These are phyloP conservation scores for Perca flavescens DNA, from an alignment of 2,113 vertebrate genomes.

Conservation along the genomic window DNA sequence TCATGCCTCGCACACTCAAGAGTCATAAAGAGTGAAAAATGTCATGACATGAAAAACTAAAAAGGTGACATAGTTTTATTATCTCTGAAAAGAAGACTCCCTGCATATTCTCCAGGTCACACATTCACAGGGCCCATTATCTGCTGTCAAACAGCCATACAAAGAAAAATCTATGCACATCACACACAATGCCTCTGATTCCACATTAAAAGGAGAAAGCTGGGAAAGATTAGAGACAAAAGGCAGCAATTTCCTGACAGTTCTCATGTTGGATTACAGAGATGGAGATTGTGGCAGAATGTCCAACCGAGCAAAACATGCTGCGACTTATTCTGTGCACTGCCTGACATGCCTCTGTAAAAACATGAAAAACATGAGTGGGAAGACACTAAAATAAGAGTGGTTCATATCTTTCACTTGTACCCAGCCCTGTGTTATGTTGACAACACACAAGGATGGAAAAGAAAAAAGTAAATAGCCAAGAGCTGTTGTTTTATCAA, in stretches of 20 bases:
- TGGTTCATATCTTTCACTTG: slow-evolving; percentile 19
- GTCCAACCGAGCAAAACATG: slow-evolving; percentile 31
- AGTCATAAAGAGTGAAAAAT: not conserved
- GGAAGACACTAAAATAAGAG: slow-evolving; percentile 38
- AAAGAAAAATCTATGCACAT: slow-evolving; percentile 44
- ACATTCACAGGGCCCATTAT: slow-evolving; percentile 6
- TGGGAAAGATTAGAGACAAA: slow-evolving; percentile 43
- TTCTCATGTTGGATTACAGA: slow-evolving; percentile 37
- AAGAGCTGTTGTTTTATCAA: not conserved
- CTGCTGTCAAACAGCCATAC: slow-evolving; percentile 24
- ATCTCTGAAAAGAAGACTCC: slow-evolving; percentile 1
- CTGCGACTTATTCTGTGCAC: slow-evolving; percentile 30
- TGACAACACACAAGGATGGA: slow-evolving; percentile 8
- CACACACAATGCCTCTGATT: slow-evolving; percentile 43
- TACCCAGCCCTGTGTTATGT: slow-evolving; percentile 27
- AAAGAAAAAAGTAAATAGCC: not conserved
- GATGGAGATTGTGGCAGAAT: slow-evolving; percentile 14
- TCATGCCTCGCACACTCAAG: not conserved
- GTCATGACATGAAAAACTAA: not conserved
- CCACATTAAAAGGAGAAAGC: slow-evolving; percentile 44
- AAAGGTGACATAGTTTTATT: not conserved
- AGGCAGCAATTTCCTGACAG: slow-evolving; percentile 46
- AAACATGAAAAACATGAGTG: slow-evolving; percentile 41
- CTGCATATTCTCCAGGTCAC: slow-evolving; percentile 8
- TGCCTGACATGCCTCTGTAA: slow-evolving; percentile 50